Evolutionary conservation across 2,888 invertebrate genomes (phyloP), one percentile per base, ranked within the genome.

Genomic region (Chloroclystis v-ata): DNA sequence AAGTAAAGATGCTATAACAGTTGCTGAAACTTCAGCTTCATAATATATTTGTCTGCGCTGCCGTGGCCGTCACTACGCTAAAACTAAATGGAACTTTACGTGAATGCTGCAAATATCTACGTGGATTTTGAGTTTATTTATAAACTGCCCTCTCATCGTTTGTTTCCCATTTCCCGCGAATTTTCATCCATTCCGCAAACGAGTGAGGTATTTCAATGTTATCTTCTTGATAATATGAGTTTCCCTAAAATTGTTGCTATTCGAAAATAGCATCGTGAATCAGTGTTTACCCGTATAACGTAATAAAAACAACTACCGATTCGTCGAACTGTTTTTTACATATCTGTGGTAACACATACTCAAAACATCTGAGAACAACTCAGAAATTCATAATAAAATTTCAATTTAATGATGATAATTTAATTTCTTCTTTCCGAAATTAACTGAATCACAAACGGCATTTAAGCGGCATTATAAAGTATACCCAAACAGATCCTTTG

Each of bases 111-210:
- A 46, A 45, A 45, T 48, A 40, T 46, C 47, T 47, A 26, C 44
- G 38, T 43, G 37, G 54, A 52, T 51, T 54, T 47, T 41, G 28
- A 50, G 49, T 58, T 52, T 56, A 56, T 59, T 54, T 56, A 53
- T 52, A 50, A 49, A 53, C 51, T 46, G 54, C 49, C 54, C 58
- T 58, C 54, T 50, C 54, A 37, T 40, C 50, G 45, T 52, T 40
- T 35, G 16, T 26, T 16, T 6, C 28, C 13, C 0, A 10, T 30
- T 37, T 33, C 26, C 47, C 43, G 38, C 39, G 30, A 29, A 49
- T 53, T 54, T 54, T 54, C 54, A 56, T 56, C 48, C 41, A 20
- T 5, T 20, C 2, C 20, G 20, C 2, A 20, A 20, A 20, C 2
- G 20, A n/a, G n/a, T n/a, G n/a, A n/a, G 20, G 20, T 20, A 20